Percentiles rank a stretch among this genome's conserved stretches.
These are phyloP conservation scores for Epizoanthus fatuus DNA, from an alignment of 92 coral and sea anemone species.

Conservation along the genomic window DNA sequence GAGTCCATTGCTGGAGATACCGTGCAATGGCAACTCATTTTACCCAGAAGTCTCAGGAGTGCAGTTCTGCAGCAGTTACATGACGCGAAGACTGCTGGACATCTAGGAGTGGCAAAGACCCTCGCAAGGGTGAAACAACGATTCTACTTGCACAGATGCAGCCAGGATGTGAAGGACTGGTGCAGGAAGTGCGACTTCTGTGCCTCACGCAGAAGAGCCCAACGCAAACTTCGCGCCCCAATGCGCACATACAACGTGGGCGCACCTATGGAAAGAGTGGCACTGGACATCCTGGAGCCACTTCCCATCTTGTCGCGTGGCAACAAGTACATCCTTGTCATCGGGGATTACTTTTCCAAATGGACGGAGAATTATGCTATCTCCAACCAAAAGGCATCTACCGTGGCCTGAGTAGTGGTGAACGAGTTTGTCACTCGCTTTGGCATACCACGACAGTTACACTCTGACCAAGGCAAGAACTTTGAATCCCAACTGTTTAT, in stretches of 20 bases:
- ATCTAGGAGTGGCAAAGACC: slow-evolving; percentile 33
- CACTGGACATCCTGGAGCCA: slow-evolving; percentile 50
- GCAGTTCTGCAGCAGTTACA: too few relatives aligned
- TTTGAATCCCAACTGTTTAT: too few relatives aligned
- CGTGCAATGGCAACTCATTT: too few relatives aligned
- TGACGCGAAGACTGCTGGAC: slow-evolving; percentile 43
- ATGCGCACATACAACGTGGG: slow-evolving; percentile 30
- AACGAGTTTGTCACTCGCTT: slow-evolving; percentile 47
- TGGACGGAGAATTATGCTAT: slow-evolving; percentile 54
- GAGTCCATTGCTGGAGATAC: not conserved
- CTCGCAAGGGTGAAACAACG: slow-evolving; percentile 28
- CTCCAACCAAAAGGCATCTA: slow-evolving; percentile 27
- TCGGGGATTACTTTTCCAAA: slow-evolving; percentile 58
- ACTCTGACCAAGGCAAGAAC: slow-evolving; percentile 45
- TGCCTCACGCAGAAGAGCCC: slow-evolving; percentile 16
- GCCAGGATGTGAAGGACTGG: slow-evolving; percentile 29
- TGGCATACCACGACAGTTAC: slow-evolving; percentile 45
- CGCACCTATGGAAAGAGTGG: slow-evolving; percentile 49
- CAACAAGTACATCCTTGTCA: slow-evolving; percentile 61
- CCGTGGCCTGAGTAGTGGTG: slow-evolving; percentile 21
- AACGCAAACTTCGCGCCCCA: slow-evolving; percentile 25
- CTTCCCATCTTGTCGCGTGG: slow-evolving; percentile 26
- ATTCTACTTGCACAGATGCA: slow-evolving; percentile 33
- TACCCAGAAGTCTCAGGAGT: too few relatives aligned
- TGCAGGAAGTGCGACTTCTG: slow-evolving; percentile 42